Base-by-base conservation (phyloP, 2,888 invertebrate species). In the Andrena bicolor region DNA sequence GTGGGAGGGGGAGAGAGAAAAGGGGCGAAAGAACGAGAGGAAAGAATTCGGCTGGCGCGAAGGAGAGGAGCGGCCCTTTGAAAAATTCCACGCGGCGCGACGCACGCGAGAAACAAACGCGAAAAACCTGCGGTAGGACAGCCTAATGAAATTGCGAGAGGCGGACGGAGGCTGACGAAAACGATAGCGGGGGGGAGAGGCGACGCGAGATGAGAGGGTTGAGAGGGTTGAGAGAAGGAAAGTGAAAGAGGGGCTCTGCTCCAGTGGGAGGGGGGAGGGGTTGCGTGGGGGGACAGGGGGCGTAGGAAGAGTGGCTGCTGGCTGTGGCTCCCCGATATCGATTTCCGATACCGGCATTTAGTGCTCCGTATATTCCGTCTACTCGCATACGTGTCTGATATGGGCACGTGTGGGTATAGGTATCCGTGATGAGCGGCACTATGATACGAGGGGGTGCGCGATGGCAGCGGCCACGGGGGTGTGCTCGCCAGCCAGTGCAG, bases 321-420 rank as follows among this genome's bases (percentile, higher is more conserved):
- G 89, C 90, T 90, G 91, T 88, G 90, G 91, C 91, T 93, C 92
- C 88, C 89, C 89, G 89, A 92, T 92, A 93, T 93, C 93, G 93
- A 93, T 93, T 93, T 92, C 92, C 93, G 91, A 93, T 93, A 92
- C 90, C 87, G 90, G 91, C 92, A 92, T 93, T 93, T 92, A 92
- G 93, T 91, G 89, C 91, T 91, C 91, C 91, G 90, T 92, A 90
- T 91, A 90, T 91, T 91, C 92, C 90, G 91, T 91, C 91, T 91
- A 91, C 90, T 90, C 88, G 89, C 90, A 91, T 91, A 90, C 90
- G 90, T 90, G 90, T 86, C 89, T 89, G 90, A 91, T 92, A 90
- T 88, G 88, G 86, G 87, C 76, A 88, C 84, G 86, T 84, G 78
- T 81, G 85, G 76, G 84, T 83, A 86, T 82, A 85, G 82, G 83